Evolutionary conservation across 2,888 invertebrate genomes (phyloP), one percentile per base, ranked within the genome.

Genomic region (Listrodromus nycthemerus): DNA sequence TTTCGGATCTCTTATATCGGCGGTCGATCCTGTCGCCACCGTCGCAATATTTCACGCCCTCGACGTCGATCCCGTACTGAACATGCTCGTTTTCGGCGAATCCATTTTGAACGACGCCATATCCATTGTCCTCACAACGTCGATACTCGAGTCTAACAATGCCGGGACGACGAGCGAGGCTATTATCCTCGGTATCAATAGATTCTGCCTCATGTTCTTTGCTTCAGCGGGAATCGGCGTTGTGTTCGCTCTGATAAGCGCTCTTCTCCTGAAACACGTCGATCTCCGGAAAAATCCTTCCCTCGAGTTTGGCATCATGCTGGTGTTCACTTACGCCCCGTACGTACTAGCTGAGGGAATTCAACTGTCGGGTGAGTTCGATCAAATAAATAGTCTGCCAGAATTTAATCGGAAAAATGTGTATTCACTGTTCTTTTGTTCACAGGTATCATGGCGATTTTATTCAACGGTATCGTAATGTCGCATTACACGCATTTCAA

Each of bases 401-500:
- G 4, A 45, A 27, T 19, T 33, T 21, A 33, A 48, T 50, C 50
- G 6, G 8, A 3, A 19, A 2, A 50, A 24, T 50, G 10, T 21
- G 27, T 19, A 30, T 16, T 24, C 50, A 16, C 33, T 21, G 2
- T 33, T 37, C 50, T 65, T 82, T 50, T 78, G 79, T 52, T 52
- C 66, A 89, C 94, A 96, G 98, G 99, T 84, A 99, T 99, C 82
- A 99, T 99, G 99, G 99, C 99, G 7, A 99, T 99, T 91, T 94
- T 99, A 88, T 99, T 99, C 93, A 99, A 99, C 94, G 99, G 99
- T 7, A 98, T 99, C 91, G 99, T 99, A 0, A 99, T 99, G 99
- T 99, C 99, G 0, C 99, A 99, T 93, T 99, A 99, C 93, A 99
- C 99, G 16, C 99, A 99, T 95, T 98, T 98, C 92, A 99, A 99